phyloP scores from a whole-genome alignment of 1,140 invertebrate species.

The Mizuhopecten yessoensis region DNA sequence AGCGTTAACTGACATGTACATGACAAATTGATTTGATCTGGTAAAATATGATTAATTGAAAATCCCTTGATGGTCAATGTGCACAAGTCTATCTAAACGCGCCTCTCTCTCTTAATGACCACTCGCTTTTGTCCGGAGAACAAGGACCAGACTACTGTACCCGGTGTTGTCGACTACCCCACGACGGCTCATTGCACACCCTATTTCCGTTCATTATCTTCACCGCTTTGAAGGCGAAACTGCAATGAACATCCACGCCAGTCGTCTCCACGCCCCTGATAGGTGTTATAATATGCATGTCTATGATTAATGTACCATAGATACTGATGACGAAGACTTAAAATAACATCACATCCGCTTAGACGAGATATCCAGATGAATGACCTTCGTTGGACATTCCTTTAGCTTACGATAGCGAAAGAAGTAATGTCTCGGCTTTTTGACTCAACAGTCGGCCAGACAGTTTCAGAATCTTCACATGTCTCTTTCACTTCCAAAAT shows the following conservation, averaged over 20 bases:
- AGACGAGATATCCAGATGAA: background rate
- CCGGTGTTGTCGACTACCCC: background rate
- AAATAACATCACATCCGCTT: background rate
- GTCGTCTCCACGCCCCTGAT: constrained; percentile 20
- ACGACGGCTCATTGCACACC: background rate
- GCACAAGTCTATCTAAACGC: background rate
- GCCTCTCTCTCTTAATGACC: background rate
- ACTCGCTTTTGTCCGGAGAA: background rate
- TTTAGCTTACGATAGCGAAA: background rate
- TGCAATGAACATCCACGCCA: constrained; percentile 31
- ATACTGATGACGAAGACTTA: background rate
- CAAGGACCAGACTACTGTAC: background rate
- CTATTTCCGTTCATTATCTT: constrained; percentile 17
- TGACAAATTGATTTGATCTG: constrained; percentile 34
- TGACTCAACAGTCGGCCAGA: too few species aligned
- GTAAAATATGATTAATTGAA: constrained; percentile 4
- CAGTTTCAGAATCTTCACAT: too few species aligned
- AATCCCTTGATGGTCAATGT: constrained; percentile 12
- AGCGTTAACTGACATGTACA: background rate
- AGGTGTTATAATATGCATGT: background rate
- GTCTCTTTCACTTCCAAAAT: too few species aligned
- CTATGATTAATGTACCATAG: constrained; percentile 38
- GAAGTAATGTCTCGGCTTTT: background rate
- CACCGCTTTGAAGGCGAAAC: constrained; percentile 1
- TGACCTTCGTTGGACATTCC: background rate